These are phyloP conservation scores for Cryptomyrus ogoouensis DNA, from an alignment of 2,113 vertebrate species.

Conservation along the genomic window DNA sequence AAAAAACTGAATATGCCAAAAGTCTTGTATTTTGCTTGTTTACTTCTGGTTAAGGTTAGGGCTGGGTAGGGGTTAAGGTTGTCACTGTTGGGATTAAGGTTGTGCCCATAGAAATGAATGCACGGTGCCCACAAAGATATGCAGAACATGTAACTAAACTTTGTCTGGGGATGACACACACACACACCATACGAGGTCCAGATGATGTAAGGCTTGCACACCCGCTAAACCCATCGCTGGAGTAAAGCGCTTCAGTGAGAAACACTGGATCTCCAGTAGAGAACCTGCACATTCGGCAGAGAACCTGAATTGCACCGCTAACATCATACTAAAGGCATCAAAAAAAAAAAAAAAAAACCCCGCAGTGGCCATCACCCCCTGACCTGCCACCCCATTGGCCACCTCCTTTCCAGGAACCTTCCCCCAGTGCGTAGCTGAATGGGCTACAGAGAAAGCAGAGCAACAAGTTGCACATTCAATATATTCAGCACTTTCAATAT, in stretches of 20 bases:
- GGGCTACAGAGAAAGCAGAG: neutral
- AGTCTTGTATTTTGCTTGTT: neutral
- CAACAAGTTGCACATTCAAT: neutral
- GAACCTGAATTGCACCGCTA: neutral
- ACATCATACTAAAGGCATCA: neutral
- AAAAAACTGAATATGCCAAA: neutral
- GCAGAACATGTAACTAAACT: neutral
- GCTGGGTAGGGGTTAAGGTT: neutral
- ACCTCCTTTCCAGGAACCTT: neutral
- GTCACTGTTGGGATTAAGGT: neutral
- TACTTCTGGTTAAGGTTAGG: neutral
- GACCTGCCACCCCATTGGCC: neutral
- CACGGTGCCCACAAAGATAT: neutral
- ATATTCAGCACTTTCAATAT: too few species aligned
- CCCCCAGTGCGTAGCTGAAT: neutral
- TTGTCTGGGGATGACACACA: neutral
- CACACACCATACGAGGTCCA: neutral
- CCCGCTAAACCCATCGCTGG: too few species aligned
- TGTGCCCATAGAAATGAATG: neutral
- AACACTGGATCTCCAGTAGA: neutral
- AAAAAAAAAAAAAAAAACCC: neutral
- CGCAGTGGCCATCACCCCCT: neutral
- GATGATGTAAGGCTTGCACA: too few species aligned
- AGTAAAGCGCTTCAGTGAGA: neutral
- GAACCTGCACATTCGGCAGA: neutral